Percentiles rank a stretch among this genome's conserved stretches.
phyloP scores from a whole-genome alignment of 2,888 invertebrate genomes.

The Hoplodrina blanda region DNA sequence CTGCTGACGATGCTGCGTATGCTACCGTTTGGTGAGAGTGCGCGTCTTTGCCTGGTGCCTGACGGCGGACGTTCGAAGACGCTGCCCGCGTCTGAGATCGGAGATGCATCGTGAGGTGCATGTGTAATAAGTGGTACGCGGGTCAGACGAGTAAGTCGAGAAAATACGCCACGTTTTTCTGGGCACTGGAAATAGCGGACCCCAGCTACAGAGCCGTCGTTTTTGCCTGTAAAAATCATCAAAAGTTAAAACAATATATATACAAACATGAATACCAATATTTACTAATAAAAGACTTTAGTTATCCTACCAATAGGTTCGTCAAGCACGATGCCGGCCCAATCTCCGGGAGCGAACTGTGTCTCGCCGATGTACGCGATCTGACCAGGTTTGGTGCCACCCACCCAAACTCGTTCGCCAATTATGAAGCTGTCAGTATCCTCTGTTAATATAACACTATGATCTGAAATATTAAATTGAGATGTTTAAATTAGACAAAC shows the following conservation, averaged over 20 bases:
- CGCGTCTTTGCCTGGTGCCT: conserved; percentile 83
- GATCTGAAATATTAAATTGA: conserved; percentile 91
- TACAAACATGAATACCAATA: not conserved
- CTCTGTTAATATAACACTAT: conserved; percentile 95
- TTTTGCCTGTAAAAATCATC: conserved; percentile 93
- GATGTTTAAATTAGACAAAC: conserved; percentile 29
- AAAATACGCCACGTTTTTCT: conserved; percentile 98
- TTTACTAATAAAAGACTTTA: not conserved
- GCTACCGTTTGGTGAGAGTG: conserved; percentile 88
- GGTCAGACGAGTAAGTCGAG: conserved; percentile 96
- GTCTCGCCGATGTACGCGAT: conserved; percentile 98
- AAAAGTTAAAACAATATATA: conserved; percentile 6
- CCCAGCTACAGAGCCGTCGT: conserved; percentile 98
- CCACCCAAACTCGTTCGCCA: conserved; percentile 98
- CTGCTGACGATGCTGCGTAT: conserved; percentile 88
- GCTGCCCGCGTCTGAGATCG: conserved; percentile 87
- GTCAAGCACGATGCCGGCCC: conserved; percentile 99
- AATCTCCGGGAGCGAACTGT: conserved; percentile 99
- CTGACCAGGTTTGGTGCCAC: conserved; percentile 97
- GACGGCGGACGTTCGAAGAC: conserved; percentile 87
- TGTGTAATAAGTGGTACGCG: conserved; percentile 92
- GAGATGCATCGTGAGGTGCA: conserved; percentile 86
- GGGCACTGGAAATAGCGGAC: conserved; percentile 98
- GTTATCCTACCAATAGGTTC: conserved; percentile 95
- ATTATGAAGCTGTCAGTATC: conserved; percentile 99